These are phyloP conservation scores for Aphis gossypii DNA, from an alignment of 1,140 invertebrate genomes.

Conservation along the genomic window DNA sequence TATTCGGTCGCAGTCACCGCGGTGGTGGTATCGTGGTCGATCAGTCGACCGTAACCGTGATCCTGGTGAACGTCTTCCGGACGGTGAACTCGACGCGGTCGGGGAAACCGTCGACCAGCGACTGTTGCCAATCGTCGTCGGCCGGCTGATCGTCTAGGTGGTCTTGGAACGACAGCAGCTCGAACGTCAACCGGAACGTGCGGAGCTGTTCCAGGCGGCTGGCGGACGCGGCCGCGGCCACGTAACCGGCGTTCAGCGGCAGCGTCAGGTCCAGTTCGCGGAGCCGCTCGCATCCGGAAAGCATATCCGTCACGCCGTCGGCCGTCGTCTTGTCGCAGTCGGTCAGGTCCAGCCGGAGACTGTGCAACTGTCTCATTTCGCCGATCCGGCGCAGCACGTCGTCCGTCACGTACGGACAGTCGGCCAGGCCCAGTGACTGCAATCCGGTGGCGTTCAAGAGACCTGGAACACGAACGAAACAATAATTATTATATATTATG, in stretches of 20 bases:
- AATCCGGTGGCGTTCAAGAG: not conserved
- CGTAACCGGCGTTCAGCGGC: conserved; percentile 4
- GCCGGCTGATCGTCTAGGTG: conserved; percentile 43
- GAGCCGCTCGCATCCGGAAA: conserved; percentile 14
- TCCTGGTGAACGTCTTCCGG: conserved; percentile 33
- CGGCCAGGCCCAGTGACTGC: not conserved
- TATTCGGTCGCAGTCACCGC: too few relatives aligned
- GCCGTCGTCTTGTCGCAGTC: conserved; percentile 45
- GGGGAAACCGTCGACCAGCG: not conserved
- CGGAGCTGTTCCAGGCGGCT: not conserved
- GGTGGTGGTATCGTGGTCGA: too few relatives aligned
- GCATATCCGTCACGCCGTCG: conserved; percentile 5
- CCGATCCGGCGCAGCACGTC: conserved; percentile 11
- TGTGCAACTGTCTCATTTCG: not conserved
- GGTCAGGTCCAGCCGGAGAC: conserved; percentile 20
- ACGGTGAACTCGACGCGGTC: not conserved
- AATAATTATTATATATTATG: not conserved
- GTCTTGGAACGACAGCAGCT: conserved; percentile 37
- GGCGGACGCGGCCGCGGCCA: not conserved
- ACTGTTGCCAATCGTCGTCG: not conserved
- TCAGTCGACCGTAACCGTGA: conserved; percentile 28
- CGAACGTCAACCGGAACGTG: conserved; percentile 22
- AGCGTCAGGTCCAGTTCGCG: conserved; percentile 25
- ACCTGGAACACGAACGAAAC: not conserved
- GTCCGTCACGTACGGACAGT: conserved; percentile 46